Percentiles rank a stretch among this genome's conserved stretches.
Conservation (phyloP, 2,888 invertebrate species). For the Harpagoxenus sublaevis region DNA sequence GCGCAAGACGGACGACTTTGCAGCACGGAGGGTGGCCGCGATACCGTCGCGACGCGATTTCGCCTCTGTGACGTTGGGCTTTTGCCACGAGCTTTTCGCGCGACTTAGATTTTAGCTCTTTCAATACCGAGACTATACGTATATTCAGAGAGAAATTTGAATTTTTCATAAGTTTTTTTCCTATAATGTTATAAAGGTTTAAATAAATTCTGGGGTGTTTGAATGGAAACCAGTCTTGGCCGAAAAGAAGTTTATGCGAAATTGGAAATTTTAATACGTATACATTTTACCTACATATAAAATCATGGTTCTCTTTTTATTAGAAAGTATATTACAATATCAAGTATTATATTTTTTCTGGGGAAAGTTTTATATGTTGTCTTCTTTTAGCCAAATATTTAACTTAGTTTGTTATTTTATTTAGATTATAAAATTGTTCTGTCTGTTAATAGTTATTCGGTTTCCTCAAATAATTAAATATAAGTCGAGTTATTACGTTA, state of each 20-base stretch:
- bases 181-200: background rate
- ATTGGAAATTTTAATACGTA: background rate
- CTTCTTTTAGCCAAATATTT: background rate
- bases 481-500: background rate
- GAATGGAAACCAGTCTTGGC: background rate
- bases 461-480: background rate
- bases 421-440: background rate
- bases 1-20: constrained; percentile 64
- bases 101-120: constrained; percentile 10
- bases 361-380: background rate
- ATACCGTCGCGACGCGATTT: constrained; percentile 36
- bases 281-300: background rate
- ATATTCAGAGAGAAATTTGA: constrained; percentile 33
- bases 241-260: background rate
- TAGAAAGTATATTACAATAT: background rate
- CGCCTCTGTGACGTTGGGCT: background rate
- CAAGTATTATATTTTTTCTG: background rate
- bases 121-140: constrained; percentile 22
- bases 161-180: constrained; percentile 37
- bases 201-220: background rate
- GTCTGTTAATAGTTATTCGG: background rate
- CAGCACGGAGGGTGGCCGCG: constrained; percentile 54
- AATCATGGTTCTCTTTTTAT: background rate
- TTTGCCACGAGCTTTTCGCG: constrained; percentile 29
- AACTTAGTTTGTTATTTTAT: background rate